These are phyloP conservation scores for Bergia sp. DNA, from an alignment of 92 coral and sea anemone genomes.

Conservation along the genomic window DNA sequence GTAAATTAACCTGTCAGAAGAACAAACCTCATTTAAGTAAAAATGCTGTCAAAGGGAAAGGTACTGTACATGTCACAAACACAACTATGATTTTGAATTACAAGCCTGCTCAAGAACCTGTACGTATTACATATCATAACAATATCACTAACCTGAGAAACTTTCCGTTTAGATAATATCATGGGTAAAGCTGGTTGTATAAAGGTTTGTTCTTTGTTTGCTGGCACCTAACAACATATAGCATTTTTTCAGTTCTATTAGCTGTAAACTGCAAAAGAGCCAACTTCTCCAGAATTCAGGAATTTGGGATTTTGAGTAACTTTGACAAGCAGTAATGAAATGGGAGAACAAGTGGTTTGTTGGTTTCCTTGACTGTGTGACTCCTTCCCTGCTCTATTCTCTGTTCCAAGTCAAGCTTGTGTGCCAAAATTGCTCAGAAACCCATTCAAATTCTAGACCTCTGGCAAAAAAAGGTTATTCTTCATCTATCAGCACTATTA, in stretches of 20 bases:
- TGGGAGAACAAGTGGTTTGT: too few relatives aligned
- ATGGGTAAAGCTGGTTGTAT: constrained; percentile 45
- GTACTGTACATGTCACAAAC: neutral
- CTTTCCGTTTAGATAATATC: constrained; percentile 47
- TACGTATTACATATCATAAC: neutral
- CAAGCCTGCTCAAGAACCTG: neutral
- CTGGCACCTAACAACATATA: neutral
- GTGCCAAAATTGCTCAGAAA: too few relatives aligned
- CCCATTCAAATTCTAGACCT: too few relatives aligned
- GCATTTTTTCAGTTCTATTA: neutral
- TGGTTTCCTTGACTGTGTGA: too few relatives aligned
- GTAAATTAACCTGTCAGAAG: too few relatives aligned
- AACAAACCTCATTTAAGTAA: too few relatives aligned
- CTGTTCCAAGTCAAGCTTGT: too few relatives aligned
- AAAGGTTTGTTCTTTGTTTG: constrained; percentile 17
- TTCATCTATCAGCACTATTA: neutral
- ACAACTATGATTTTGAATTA: neutral
- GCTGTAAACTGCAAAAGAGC: neutral
- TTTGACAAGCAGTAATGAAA: too few relatives aligned
- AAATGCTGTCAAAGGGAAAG: too few relatives aligned
- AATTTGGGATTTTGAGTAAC: too few relatives aligned
- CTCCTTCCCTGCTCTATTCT: too few relatives aligned
- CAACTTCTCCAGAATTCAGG: neutral
- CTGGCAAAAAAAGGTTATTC: too few relatives aligned
- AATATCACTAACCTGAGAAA: constrained; percentile 32